Evolutionary conservation across 2,888 invertebrate genomes (phyloP).

Genomic region (Schrankia costaestrigalis): DNA sequence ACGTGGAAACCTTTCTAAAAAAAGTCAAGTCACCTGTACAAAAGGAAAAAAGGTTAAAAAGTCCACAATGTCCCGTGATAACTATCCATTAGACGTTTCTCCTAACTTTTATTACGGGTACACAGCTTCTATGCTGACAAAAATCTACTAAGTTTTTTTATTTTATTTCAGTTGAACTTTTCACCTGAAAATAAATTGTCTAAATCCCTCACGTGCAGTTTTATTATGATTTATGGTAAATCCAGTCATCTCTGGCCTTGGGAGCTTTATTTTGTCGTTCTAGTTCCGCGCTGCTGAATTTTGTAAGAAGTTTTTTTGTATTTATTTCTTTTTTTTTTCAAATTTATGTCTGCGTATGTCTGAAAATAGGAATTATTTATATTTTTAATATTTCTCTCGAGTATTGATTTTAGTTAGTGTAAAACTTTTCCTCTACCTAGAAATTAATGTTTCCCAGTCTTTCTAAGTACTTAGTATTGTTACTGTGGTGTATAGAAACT

Average conservation of each 20-base stretch:
- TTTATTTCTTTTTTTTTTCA: no score
- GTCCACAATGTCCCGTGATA: conserved; percentile 15
- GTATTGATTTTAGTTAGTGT: no score
- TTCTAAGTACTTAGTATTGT: no score
- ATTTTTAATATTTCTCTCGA: no score
- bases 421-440: no score
- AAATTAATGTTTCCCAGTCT: no score
- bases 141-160: conserved; percentile 21
- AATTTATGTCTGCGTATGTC: no score
- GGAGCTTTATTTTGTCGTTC: conserved; percentile 20
- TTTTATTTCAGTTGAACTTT: conserved; percentile 27
- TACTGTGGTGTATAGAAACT: no score
- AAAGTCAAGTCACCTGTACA: conserved; percentile 21
- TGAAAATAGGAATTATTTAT: no score
- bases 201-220: conserved; percentile 34
- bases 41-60: conserved; percentile 14
- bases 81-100: conserved; percentile 23
- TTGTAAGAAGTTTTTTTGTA: no score
- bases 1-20: conserved; percentile 24
- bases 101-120: conserved; percentile 21
- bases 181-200: conserved; percentile 33
- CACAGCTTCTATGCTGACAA: conserved; percentile 3
- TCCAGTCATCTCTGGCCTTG: conserved; percentile 21
- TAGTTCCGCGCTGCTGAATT: conserved; percentile 16
- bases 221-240: conserved; percentile 36